Conservation (phyloP, 2,113 vertebrate species). For the Rousettus leschenaultii region DNA sequence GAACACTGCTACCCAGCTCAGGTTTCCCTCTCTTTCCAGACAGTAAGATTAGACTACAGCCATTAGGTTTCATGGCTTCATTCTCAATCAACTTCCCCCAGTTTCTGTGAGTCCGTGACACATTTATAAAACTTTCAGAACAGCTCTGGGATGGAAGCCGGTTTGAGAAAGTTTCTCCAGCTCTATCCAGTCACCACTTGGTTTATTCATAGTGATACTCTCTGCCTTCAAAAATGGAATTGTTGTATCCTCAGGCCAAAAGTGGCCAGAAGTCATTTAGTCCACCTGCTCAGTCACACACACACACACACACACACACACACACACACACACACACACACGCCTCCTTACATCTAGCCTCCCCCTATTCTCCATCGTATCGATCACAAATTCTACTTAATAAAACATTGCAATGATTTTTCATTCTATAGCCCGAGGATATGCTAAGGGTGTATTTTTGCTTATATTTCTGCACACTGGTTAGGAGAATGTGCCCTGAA, state of each 20-base stretch:
- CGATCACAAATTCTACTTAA: neutral
- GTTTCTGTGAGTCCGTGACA: neutral
- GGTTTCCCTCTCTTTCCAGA: neutral
- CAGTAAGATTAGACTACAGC: neutral
- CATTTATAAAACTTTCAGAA: neutral
- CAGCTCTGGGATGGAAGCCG: neutral
- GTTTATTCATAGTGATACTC: neutral
- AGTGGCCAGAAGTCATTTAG: neutral
- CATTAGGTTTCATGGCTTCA: neutral
- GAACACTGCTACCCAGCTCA: neutral
- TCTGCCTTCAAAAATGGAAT: neutral
- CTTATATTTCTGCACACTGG: conserved; percentile 32
- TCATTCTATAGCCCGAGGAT: neutral
- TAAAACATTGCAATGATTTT: conserved; percentile 36
- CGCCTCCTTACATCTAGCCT: too few species aligned
- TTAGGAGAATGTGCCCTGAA: conserved; percentile 49
- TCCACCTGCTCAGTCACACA: neutral
- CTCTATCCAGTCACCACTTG: neutral
- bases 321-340: neutral
- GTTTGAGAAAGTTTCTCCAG: neutral
- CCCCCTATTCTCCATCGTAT: neutral
- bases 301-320: neutral
- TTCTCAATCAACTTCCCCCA: neutral
- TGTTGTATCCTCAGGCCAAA: neutral
- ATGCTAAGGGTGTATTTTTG: conserved; percentile 40